These are phyloP conservation scores for Ptychoptera albimana DNA, from an alignment of 2,888 invertebrate genomes.

Conservation along the genomic window DNA sequence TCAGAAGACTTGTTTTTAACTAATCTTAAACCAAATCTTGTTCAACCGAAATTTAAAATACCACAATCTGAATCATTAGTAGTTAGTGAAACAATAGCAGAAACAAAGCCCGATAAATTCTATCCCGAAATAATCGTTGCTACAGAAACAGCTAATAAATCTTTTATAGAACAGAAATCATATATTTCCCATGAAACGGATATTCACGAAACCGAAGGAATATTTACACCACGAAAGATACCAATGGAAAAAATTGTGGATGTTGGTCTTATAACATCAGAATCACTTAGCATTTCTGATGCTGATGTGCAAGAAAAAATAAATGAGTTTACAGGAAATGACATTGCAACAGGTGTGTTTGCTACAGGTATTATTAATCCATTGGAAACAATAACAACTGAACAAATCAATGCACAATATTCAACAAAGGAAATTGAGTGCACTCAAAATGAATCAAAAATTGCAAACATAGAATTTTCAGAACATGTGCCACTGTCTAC, in stretches of 20 bases:
- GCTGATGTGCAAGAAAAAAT: slow-evolving; percentile 49
- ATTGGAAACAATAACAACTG: slow-evolving; percentile 40
- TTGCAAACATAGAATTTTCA: slow-evolving; percentile 41
- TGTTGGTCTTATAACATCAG: slow-evolving; percentile 39
- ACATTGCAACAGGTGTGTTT: slow-evolving; percentile 22
- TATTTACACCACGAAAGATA: slow-evolving; percentile 38
- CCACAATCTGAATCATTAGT: slow-evolving; percentile 45
- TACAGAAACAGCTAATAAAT: slow-evolving; percentile 54
- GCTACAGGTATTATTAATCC: slow-evolving; percentile 33
- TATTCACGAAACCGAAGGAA: slow-evolving; percentile 52
- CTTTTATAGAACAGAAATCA: slow-evolving; percentile 48
- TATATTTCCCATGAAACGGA: slow-evolving; percentile 45
- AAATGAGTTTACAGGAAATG: slow-evolving; percentile 32
- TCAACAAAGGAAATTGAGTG: slow-evolving; percentile 41
- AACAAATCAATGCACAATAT: slow-evolving; percentile 45
- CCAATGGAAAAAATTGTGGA: slow-evolving; percentile 45
- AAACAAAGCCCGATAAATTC: slow-evolving; percentile 59
- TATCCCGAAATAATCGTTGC: slow-evolving; percentile 64
- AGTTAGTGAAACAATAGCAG: slow-evolving; percentile 49
- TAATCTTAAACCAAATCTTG: slow-evolving; percentile 30
- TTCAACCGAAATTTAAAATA: slow-evolving; percentile 43
- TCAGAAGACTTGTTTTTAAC: slow-evolving; percentile 40
- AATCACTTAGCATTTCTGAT: slow-evolving; percentile 40
- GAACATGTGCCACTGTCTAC: slow-evolving; percentile 45
- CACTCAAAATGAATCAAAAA: slow-evolving; percentile 34